Percentiles rank a stretch among this genome's conserved stretches.
phyloP scores from a whole-genome alignment of 1,140 invertebrate species.

The Cotesia typhae region DNA sequence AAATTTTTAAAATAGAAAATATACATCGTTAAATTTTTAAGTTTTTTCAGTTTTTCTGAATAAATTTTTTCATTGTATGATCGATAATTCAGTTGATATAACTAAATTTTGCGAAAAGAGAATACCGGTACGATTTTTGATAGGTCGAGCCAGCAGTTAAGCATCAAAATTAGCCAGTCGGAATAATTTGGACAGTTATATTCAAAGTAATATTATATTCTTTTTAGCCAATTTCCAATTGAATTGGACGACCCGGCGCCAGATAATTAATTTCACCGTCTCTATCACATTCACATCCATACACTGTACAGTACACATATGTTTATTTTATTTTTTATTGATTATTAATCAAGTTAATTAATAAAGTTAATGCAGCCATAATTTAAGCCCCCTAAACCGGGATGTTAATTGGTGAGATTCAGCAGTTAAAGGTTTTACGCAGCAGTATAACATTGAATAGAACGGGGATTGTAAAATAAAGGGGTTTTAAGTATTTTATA shows the following conservation, averaged over 20 bases:
- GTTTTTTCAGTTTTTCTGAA: too few relatives aligned
- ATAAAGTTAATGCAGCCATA: not conserved
- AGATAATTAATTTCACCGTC: constrained; percentile 15
- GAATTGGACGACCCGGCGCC: constrained; percentile 15
- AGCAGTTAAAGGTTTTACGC: too few relatives aligned
- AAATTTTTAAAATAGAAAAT: too few relatives aligned
- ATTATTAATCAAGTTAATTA: constrained; percentile 12
- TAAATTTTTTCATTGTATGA: too few relatives aligned
- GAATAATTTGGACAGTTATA: not conserved
- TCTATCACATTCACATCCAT: not conserved
- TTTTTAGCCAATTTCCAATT: constrained; percentile 10
- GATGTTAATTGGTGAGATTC: not conserved
- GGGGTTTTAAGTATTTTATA: too few relatives aligned
- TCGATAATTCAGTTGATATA: too few relatives aligned
- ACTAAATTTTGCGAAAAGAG: too few relatives aligned
- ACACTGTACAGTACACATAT: not conserved
- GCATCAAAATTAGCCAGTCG: not conserved
- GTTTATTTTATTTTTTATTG: not conserved
- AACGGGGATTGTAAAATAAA: too few relatives aligned
- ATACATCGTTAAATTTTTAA: too few relatives aligned
- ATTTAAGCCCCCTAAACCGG: too few relatives aligned
- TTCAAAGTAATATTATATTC: not conserved
- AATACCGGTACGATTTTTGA: too few relatives aligned
- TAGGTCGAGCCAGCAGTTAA: not conserved
- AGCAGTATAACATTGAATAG: too few relatives aligned